phyloP scores from a whole-genome alignment of 2,888 invertebrate species.

The Ditula angustiorana region DNA sequence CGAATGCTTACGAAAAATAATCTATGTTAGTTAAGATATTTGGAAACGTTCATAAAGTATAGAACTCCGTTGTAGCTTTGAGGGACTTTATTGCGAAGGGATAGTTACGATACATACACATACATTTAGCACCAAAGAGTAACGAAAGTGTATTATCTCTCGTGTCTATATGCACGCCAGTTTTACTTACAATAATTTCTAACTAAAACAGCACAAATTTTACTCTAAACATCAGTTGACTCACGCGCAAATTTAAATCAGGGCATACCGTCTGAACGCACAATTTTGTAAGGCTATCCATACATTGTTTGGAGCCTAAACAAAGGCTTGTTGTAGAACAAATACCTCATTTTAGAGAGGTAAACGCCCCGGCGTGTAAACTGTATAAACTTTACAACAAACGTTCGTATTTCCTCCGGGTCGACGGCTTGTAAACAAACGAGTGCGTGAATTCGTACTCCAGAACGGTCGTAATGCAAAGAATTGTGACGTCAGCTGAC shows the following conservation, averaged over 20 bases:
- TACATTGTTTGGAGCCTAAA: conserved; percentile 70
- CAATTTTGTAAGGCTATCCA: conserved; percentile 53
- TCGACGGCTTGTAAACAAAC: conserved; percentile 78
- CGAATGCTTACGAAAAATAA: conserved; percentile 26
- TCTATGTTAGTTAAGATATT: conserved; percentile 3
- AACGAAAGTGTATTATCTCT: background rate
- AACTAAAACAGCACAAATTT: background rate
- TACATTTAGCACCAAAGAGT: background rate
- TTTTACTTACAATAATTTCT: background rate
- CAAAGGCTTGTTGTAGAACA: conserved; percentile 72
- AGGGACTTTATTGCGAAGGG: no score
- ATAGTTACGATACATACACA: no score
- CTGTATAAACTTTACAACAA: conserved; percentile 70
- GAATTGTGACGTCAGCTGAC: conserved; percentile 35
- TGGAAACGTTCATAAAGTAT: no score
- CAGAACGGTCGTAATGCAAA: conserved; percentile 36
- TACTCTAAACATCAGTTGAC: conserved; percentile 8
- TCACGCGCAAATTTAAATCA: conserved; percentile 22
- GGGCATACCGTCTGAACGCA: conserved; percentile 30
- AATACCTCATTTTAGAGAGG: conserved; percentile 75
- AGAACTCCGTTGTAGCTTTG: no score
- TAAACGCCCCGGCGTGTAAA: conserved; percentile 80
- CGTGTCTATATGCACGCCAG: background rate
- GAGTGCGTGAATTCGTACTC: conserved; percentile 56
- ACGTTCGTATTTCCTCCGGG: conserved; percentile 72